Percentiles rank a stretch among this genome's conserved stretches.
phyloP scores from a whole-genome alignment of 2,888 invertebrate species.

The Caenorhabditis imperialis region DNA sequence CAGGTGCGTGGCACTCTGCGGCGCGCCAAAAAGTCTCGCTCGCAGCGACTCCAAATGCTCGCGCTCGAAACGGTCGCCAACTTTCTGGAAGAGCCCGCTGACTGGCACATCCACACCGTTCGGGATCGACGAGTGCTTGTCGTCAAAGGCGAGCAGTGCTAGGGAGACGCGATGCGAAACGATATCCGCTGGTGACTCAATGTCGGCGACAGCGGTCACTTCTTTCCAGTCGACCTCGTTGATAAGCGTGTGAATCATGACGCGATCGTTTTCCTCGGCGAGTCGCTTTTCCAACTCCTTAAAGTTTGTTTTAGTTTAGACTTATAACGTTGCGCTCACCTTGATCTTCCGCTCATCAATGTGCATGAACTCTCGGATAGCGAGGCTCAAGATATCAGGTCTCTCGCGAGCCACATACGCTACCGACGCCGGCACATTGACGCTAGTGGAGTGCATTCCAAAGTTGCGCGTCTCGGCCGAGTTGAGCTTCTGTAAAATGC shows the following conservation, averaged over 20 bases:
- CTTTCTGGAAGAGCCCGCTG: constrained; percentile 56
- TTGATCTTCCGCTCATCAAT: constrained; percentile 36
- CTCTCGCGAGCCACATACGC: constrained; percentile 65
- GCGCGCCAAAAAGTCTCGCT: constrained; percentile 56
- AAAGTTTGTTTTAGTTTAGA: too few relatives aligned
- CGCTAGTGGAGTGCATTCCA: constrained; percentile 62
- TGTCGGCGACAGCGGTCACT: constrained; percentile 66
- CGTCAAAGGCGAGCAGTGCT: constrained; percentile 61
- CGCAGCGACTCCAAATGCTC: constrained; percentile 59
- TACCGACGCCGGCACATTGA: constrained; percentile 61
- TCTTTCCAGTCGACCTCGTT: constrained; percentile 64
- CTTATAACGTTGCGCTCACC: constrained; percentile 12
- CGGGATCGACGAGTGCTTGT: constrained; percentile 61
- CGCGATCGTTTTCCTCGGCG: constrained; percentile 49
- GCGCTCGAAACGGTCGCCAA: constrained; percentile 64
- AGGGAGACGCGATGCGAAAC: constrained; percentile 62
- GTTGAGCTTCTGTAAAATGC: constrained; percentile 44
- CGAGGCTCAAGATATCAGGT: constrained; percentile 62
- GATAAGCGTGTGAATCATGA: constrained; percentile 64
- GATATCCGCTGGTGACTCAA: constrained; percentile 66
- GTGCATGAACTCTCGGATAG: constrained; percentile 57
- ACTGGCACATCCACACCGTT: constrained; percentile 58
- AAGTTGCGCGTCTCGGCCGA: constrained; percentile 49
- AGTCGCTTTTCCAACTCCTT: constrained; percentile 58
- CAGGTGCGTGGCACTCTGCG: constrained; percentile 62